Conservation (phyloP, 2,888 invertebrate species). For the Cryptus viduatorius region DNA sequence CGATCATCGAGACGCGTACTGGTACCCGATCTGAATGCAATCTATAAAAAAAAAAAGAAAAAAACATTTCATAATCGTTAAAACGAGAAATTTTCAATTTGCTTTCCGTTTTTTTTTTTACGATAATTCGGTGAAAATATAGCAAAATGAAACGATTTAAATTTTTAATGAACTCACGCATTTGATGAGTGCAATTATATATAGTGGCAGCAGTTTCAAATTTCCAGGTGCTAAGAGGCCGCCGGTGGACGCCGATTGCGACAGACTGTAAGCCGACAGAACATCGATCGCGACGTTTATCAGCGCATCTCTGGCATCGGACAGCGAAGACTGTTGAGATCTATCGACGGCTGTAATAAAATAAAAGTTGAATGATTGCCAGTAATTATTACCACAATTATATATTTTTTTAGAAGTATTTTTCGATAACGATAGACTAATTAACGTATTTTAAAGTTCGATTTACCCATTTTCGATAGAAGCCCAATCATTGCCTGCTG, state of each 20-base stretch:
- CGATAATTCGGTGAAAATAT: too few relatives aligned
- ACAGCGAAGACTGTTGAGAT: conserved; percentile 92
- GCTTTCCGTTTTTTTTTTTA: neutral
- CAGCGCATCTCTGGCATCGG: conserved; percentile 98
- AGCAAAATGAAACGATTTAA: neutral
- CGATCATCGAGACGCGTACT: conserved; percentile 97
- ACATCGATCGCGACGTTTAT: conserved; percentile 98
- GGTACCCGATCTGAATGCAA: conserved; percentile 95
- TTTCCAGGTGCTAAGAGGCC: conserved; percentile 92
- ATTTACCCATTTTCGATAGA: conserved; percentile 97
- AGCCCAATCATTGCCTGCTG: conserved; percentile 97
- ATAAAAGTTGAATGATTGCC: neutral
- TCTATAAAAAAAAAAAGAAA: conserved; percentile 85
- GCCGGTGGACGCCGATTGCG: conserved; percentile 85
- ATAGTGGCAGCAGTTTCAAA: conserved; percentile 94
- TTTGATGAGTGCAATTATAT: conserved; percentile 95
- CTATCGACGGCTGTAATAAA: conserved; percentile 95
- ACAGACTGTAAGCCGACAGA: conserved; percentile 90
- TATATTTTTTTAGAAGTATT: neutral
- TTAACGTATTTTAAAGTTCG: conserved; percentile 17
- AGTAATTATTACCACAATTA: neutral
- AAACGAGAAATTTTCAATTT: neutral
- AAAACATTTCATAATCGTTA: neutral
- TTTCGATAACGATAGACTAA: neutral
- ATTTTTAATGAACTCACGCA: conserved; percentile 86